phyloP scores from a whole-genome alignment of 2,888 invertebrate species.

The Antheraea yamamai region DNA sequence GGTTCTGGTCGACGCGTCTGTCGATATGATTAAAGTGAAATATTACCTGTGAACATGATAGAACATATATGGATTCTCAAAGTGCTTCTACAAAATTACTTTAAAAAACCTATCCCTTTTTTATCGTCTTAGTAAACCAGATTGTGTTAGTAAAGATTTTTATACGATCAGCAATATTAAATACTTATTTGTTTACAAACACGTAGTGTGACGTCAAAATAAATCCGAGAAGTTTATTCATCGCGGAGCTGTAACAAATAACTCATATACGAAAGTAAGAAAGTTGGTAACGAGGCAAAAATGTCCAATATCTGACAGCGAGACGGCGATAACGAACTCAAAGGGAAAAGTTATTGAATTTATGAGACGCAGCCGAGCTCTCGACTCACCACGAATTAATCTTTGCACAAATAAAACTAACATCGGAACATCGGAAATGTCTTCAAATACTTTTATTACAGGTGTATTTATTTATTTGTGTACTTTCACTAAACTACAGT shows the following conservation, averaged over 20 bases:
- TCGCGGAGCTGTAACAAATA: neutral
- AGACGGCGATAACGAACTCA: neutral
- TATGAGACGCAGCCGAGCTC: neutral
- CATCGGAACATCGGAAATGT: neutral
- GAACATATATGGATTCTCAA: no score
- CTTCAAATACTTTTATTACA: neutral
- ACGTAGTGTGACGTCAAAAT: neutral
- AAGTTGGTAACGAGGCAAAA: conserved; percentile 12
- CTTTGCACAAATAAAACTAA: neutral
- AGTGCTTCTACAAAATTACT: no score
- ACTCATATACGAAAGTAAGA: neutral
- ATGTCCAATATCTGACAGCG: conserved; percentile 9
- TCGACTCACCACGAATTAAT: neutral
- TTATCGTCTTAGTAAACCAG: neutral
- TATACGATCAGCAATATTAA: neutral
- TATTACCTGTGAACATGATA: no score
- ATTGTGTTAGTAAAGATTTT: neutral
- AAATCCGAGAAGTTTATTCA: neutral
- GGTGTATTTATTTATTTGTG: neutral
- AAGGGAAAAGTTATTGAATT: conserved; percentile 6
- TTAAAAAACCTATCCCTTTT: no score
- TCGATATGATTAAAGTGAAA: no score
- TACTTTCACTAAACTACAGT: no score
- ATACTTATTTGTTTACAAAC: neutral
- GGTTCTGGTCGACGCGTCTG: no score